Base-by-base conservation (phyloP, 2,113 vertebrate genomes). In the Suncus etruscus region DNA sequence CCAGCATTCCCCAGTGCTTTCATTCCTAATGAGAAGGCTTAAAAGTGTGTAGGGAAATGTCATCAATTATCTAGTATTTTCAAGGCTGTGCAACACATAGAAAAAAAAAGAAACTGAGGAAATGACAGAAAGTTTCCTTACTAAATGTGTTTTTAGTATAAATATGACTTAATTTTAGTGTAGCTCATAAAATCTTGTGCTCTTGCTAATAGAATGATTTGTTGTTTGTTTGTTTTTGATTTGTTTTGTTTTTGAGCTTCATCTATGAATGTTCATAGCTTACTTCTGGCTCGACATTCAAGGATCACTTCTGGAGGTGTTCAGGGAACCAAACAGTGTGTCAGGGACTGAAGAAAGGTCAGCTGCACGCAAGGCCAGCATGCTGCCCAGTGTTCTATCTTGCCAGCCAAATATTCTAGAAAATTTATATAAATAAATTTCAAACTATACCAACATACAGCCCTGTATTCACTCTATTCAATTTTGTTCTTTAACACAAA, bases 81-180 rank as follows among this genome's bases (percentile, higher is more conserved):
- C 72, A 86, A 96, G 95, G 16, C 77, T 32, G 3, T 9, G 39
- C n/a, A 86, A 47, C 22, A 78, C 3, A 25, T 32, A 83, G 70
- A 82, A 65, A 89, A 48, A 92, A 76, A 95, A 50, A 76, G 15
- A 54, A 54, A 87, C 8, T 69, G 86, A 95, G 72, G 8, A 94
- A 96, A 95, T 85, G 81, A 95, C 12, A 14, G 18, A 15, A 15
- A 15, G 12, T 16, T 16, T 54, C 54, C 54, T 54, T 16, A 12
- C 68, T 86, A 74, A 92, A 91, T n/a, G 29, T 86, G 83, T 92
- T 93, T 93, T 95, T 94, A 92, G 89, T 81, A 69, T 92, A 78
- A 74, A 83, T 92, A 79, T 82, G 63, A 83, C 32, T 65, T 79
- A 32, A 82, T 39, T 69, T 96, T 47, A 90, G 51, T 31, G 45